phyloP scores from a whole-genome alignment of 2,113 vertebrate species.

The Manacus vitellinus region DNA sequence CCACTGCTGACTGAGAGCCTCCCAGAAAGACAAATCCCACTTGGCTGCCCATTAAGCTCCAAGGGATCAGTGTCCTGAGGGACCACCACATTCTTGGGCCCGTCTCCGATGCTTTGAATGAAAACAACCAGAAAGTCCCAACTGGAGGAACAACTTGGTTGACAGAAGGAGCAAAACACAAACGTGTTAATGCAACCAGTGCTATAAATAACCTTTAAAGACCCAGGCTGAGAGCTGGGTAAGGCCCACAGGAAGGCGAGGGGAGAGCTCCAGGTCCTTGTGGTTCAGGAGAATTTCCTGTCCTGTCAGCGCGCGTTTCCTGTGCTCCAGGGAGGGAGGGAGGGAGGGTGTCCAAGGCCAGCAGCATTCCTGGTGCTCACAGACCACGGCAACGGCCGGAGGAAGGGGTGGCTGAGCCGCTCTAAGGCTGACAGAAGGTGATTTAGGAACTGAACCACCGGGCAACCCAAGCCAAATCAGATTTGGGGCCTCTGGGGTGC shows the following conservation, averaged over 20 bases:
- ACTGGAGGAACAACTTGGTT: background rate
- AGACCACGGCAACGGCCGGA: rapidly evolving
- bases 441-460: background rate
- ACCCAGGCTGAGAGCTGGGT: background rate
- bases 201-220: slow-evolving; percentile 18
- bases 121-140: background rate
- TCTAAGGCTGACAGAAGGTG: background rate
- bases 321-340: background rate
- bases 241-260: background rate
- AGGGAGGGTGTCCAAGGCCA: background rate
- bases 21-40: background rate
- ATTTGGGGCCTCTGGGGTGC: rapidly evolving
- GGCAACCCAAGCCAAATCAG: background rate
- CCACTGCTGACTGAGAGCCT: background rate
- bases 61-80: background rate
- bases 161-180: background rate
- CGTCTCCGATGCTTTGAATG: background rate
- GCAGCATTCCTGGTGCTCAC: background rate
- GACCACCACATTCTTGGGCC: background rate
- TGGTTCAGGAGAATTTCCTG: slow-evolving; percentile 30
- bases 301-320: background rate
- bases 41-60: background rate
- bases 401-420: background rate
- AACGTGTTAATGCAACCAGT: background rate
- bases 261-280: background rate